Conservation (phyloP, 2,797 vertebrate genomes). For the Epinephelus awoara region DNA sequence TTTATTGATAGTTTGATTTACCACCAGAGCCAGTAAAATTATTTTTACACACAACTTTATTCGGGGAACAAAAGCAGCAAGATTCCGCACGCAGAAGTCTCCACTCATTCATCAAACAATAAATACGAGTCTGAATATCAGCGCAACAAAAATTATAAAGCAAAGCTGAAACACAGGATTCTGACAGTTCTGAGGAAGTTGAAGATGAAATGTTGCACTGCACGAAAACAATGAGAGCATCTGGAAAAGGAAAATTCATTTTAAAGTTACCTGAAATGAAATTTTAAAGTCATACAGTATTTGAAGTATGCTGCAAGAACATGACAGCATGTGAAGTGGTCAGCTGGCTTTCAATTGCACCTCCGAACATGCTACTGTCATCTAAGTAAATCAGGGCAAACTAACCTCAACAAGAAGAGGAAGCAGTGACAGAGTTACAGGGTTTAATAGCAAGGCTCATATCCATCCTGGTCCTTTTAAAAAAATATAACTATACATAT, state of each 20-base stretch:
- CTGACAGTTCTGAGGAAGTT: background rate
- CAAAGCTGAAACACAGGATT: background rate
- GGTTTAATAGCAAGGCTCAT: background rate
- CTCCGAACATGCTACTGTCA: background rate
- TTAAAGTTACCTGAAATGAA: background rate
- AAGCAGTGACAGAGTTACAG: background rate
- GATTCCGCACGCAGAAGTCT: slow-evolving; percentile 5
- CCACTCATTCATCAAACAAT: slow-evolving; percentile 41
- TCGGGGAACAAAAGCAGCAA: slow-evolving; percentile 3
- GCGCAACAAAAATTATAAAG: background rate
- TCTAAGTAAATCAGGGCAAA: background rate
- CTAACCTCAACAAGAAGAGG: background rate
- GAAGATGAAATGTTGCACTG: background rate
- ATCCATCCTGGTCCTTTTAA: background rate
- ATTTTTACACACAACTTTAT: slow-evolving; percentile 9
- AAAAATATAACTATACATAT: slow-evolving; percentile 21
- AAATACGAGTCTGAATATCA: slow-evolving; percentile 36
- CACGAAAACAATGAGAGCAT: background rate
- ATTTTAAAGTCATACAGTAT: background rate
- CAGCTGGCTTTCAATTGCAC: background rate
- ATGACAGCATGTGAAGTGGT: background rate
- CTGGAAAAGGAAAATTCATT: too few relatives aligned
- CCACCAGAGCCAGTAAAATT: slow-evolving; percentile 24
- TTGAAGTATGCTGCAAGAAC: background rate
- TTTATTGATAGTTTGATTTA: slow-evolving; percentile 42